Evolutionary conservation across 2,888 invertebrate species (phyloP).

Genomic region (Hylaea fasciaria): DNA sequence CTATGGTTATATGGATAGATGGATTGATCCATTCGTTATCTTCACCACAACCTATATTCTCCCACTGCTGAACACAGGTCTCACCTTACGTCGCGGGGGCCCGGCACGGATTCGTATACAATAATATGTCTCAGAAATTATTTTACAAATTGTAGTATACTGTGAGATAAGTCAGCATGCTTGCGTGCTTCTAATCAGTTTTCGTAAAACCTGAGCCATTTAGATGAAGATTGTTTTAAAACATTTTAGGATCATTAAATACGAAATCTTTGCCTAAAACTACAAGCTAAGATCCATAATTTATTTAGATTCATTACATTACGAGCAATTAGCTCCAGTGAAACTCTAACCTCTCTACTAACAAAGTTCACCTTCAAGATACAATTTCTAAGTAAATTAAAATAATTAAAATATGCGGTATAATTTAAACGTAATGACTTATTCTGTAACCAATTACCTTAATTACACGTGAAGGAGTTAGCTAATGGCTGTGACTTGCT

Average conservation of each 20-base stretch:
- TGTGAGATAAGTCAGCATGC: no score
- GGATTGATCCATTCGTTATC: no score
- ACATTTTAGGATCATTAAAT: neutral
- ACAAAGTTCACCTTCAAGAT: constrained; percentile 15
- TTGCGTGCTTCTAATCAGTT: no score
- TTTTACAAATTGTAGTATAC: no score
- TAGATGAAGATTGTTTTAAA: no score
- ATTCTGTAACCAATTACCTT: constrained; percentile 26
- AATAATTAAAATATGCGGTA: constrained; percentile 27
- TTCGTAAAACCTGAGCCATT: no score
- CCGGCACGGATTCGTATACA: no score
- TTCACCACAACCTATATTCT: no score
- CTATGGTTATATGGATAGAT: no score
- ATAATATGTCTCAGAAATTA: neutral
- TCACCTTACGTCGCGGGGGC: no score
- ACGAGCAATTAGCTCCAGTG: constrained; percentile 36
- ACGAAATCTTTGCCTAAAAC: neutral
- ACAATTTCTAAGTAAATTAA: constrained; percentile 20
- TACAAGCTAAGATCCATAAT: neutral
- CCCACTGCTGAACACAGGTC: no score
- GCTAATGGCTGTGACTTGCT: constrained; percentile 13
- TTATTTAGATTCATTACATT: constrained; percentile 27
- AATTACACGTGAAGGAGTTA: constrained; percentile 25
- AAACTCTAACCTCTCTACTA: constrained; percentile 17
- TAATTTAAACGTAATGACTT: constrained; percentile 24